Percentiles rank a stretch among this genome's conserved stretches.
These are phyloP conservation scores for Labrus mixtus DNA, from an alignment of 2,113 vertebrate genomes.

Conservation along the genomic window DNA sequence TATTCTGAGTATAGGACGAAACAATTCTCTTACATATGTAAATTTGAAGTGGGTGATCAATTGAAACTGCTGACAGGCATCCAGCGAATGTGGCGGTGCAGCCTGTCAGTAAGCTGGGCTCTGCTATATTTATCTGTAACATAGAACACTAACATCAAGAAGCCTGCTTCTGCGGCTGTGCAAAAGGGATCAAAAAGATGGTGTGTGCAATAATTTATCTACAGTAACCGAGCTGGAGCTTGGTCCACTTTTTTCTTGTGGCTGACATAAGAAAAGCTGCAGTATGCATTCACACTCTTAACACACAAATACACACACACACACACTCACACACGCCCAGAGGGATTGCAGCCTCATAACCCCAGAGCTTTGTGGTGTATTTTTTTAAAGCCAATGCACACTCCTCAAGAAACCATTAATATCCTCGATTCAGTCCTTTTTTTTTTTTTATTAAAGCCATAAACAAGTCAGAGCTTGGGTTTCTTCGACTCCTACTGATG, in stretches of 20 bases:
- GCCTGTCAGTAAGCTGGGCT: constrained; percentile 13
- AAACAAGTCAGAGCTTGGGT: constrained; percentile 24
- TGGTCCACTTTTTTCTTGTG: constrained; percentile 44
- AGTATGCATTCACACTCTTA: neutral
- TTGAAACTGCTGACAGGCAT: constrained; percentile 23
- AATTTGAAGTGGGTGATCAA: constrained; percentile 13
- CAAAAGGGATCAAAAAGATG: constrained; percentile 48
- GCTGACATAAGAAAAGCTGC: constrained; percentile 39
- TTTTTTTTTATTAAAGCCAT: constrained; percentile 40
- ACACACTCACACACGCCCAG: constrained; percentile 12
- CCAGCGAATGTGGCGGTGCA: neutral
- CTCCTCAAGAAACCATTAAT: constrained; percentile 50
- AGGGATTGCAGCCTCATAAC: constrained; percentile 23
- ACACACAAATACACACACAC: neutral
- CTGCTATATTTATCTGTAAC: constrained; percentile 33
- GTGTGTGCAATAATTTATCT: constrained; percentile 46
- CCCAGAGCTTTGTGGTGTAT: constrained; percentile 34
- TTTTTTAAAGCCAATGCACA: constrained; percentile 52
- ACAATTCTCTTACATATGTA: neutral
- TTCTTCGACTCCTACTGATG: neutral
- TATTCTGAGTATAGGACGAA: too few species aligned
- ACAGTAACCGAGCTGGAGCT: constrained; percentile 7
- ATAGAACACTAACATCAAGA: constrained; percentile 50
- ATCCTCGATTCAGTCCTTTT: constrained; percentile 13
- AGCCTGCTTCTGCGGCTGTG: constrained; percentile 5